phyloP scores from a whole-genome alignment of 1,140 invertebrate genomes.

The Palaemon carinicauda region DNA sequence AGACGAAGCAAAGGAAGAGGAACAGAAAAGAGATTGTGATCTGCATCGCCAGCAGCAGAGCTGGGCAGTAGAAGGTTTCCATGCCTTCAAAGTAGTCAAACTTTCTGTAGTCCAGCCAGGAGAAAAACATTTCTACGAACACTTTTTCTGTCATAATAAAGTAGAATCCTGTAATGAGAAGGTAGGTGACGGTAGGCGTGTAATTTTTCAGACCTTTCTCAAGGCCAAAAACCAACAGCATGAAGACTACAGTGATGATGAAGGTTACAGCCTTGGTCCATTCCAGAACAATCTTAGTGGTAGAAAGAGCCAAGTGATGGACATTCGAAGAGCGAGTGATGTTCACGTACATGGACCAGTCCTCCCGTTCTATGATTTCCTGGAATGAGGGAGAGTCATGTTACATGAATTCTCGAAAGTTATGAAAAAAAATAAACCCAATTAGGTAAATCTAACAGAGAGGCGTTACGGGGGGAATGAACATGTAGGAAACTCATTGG shows the following conservation, averaged over 20 bases:
- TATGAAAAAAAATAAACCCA: background rate
- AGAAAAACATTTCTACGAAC: constrained; percentile 50
- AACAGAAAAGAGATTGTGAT: constrained; percentile 40
- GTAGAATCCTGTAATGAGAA: constrained; percentile 73
- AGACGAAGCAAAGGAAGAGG: constrained; percentile 66
- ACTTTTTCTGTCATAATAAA: constrained; percentile 79
- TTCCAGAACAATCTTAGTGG: constrained; percentile 81
- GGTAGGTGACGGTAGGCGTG: constrained; percentile 73
- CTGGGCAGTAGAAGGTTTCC: constrained; percentile 58
- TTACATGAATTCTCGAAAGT: background rate
- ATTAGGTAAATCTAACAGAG: background rate
- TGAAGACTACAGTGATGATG: constrained; percentile 80
- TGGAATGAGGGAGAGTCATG: background rate
- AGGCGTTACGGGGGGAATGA: background rate
- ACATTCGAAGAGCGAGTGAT: constrained; percentile 77
- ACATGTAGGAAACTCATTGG: background rate
- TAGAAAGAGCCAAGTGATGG: constrained; percentile 81
- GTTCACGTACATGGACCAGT: constrained; percentile 79
- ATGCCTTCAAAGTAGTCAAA: constrained; percentile 58
- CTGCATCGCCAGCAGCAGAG: constrained; percentile 53
- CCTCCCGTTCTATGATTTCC: constrained; percentile 77
- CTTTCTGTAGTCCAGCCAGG: constrained; percentile 49
- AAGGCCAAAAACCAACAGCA: constrained; percentile 77
- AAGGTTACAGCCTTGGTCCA: constrained; percentile 85
- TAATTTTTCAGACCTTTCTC: constrained; percentile 80